These are phyloP conservation scores for Furnarius figulus DNA, from an alignment of 2,113 vertebrate genomes.

Conservation along the genomic window DNA sequence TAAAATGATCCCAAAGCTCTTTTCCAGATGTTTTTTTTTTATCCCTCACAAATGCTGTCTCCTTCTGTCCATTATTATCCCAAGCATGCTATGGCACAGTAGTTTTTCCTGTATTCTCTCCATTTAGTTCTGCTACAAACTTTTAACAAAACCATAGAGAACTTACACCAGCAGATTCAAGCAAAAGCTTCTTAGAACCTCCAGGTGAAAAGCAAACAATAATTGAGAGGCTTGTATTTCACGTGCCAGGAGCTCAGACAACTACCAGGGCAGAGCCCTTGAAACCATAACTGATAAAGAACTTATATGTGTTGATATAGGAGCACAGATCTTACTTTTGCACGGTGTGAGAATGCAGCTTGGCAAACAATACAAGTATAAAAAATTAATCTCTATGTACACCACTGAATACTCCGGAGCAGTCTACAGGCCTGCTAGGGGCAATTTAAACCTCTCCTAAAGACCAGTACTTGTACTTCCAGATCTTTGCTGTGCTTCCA, in stretches of 20 bases:
- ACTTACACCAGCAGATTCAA: neutral
- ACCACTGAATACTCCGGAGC: neutral
- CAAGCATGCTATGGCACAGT: too few relatives aligned
- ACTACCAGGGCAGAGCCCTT: neutral
- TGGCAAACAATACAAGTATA: fast-evolving
- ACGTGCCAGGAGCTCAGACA: neutral
- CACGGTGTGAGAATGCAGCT: neutral
- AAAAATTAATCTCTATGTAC: neutral
- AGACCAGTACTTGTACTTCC: neutral
- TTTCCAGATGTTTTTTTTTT: neutral
- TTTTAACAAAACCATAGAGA: neutral
- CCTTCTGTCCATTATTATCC: neutral
- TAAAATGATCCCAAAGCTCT: neutral
- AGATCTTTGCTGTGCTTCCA: neutral
- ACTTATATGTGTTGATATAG: neutral
- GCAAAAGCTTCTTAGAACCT: neutral
- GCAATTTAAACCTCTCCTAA: neutral
- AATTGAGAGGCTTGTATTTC: neutral
- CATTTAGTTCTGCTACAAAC: neutral
- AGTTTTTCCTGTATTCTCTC: neutral
- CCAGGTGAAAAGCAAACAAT: neutral
- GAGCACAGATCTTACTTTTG: neutral
- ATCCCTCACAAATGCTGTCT: neutral
- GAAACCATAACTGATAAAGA: neutral
- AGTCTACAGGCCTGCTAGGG: neutral